Evolutionary conservation across 2,797 vertebrate species (phyloP).

Genomic region (Galagoides demidoff): DNA sequence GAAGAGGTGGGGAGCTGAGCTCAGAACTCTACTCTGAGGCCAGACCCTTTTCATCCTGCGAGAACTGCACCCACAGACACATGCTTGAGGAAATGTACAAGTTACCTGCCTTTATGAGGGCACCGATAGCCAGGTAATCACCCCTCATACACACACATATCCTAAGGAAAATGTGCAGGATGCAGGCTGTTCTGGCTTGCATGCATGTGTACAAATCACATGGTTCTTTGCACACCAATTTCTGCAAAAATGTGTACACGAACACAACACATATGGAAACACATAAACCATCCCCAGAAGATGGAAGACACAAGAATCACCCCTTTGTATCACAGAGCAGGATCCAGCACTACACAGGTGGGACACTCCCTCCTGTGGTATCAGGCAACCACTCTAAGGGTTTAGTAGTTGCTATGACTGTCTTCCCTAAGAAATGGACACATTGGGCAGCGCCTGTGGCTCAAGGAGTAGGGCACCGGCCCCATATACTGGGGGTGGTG

Average conservation of each 20-base stretch:
- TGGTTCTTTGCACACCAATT: background rate
- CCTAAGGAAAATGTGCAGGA: background rate
- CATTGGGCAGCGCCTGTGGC: too few relatives aligned
- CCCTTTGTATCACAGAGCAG: background rate
- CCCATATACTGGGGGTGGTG: too few relatives aligned
- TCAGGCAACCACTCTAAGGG: background rate
- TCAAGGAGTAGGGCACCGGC: too few relatives aligned
- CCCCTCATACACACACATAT: background rate
- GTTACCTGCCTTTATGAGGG: background rate
- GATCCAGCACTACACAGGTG: background rate
- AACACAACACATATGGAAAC: background rate
- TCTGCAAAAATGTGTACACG: background rate
- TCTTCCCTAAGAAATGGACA: background rate
- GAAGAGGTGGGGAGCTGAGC: conserved; percentile 49
- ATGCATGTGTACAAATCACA: background rate
- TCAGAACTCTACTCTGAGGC: conserved; percentile 26
- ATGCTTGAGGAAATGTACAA: background rate
- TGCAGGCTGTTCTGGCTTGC: background rate
- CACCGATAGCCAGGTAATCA: background rate
- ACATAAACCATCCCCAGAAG: background rate
- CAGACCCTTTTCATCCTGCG: background rate
- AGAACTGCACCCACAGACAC: background rate
- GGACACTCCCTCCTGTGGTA: background rate
- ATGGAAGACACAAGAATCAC: background rate
- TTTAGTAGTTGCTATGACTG: background rate